These are phyloP conservation scores for Alectoris magna DNA, from an alignment of 2,797 vertebrate species.

Conservation along the genomic window DNA sequence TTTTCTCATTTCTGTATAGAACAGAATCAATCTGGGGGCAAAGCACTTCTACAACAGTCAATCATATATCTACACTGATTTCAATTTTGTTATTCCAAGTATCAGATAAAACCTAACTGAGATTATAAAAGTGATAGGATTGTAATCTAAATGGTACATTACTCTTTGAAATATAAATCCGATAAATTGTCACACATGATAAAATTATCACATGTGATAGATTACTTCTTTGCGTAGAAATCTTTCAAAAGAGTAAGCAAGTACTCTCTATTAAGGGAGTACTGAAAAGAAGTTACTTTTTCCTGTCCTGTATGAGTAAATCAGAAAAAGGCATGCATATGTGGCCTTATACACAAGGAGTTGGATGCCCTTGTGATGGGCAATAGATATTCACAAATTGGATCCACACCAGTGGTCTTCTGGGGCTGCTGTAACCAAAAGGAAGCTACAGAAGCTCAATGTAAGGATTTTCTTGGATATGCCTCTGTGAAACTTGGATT, in stretches of 20 bases:
- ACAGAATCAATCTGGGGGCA: not conserved
- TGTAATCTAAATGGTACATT: not conserved
- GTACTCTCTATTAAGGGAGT: not conserved
- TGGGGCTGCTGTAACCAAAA: not conserved
- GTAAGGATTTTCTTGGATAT: not conserved
- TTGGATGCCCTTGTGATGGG: not conserved
- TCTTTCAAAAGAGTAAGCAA: not conserved
- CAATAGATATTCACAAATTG: not conserved
- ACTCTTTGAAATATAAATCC: not conserved
- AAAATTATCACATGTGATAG: not conserved
- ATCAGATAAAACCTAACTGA: not conserved
- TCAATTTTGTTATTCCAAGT: not conserved
- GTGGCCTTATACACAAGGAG: not conserved
- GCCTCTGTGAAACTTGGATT: not conserved
- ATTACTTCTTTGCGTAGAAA: not conserved
- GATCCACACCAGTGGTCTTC: not conserved
- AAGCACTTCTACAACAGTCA: not conserved
- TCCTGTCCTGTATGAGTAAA: not conserved
- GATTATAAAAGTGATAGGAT: not conserved
- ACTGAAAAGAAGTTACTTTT: not conserved
- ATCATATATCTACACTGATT: not conserved
- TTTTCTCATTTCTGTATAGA: not conserved
- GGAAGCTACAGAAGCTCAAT: not conserved
- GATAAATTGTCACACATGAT: not conserved
- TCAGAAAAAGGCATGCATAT: not conserved